A percentile compares a stretch with the other conserved stretches of the same genome.
These are phyloP conservation scores for Talpa occidentalis DNA, from an alignment of 2,113 vertebrate genomes.

Conservation along the genomic window DNA sequence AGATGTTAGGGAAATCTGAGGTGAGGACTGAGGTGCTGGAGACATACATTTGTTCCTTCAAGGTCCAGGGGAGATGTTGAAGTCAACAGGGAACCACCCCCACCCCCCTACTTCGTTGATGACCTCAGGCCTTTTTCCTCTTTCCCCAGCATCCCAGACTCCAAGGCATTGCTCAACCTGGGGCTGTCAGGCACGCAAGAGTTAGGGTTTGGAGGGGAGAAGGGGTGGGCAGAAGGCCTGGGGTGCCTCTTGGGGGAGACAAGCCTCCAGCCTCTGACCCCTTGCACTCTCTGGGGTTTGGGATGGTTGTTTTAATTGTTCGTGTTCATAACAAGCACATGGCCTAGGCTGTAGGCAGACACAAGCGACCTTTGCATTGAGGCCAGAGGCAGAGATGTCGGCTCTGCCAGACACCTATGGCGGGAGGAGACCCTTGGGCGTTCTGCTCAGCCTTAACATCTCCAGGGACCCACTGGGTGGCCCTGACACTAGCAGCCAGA, in stretches of 20 bases:
- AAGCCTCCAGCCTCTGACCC: not conserved
- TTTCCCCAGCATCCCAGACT: not conserved
- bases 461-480: not conserved
- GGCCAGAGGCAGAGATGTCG: not conserved
- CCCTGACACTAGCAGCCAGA: not conserved
- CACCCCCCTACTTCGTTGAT: not conserved
- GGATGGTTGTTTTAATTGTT: slow-evolving; percentile 26
- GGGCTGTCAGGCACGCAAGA: not conserved
- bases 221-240: not conserved
- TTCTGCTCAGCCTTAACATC: not conserved
- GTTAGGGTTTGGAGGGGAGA: not conserved
- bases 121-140: not conserved
- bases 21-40: not conserved
- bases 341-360: slow-evolving; percentile 4
- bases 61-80: not conserved
- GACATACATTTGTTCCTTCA: not conserved
- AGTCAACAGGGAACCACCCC: not conserved
- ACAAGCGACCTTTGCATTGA: not conserved
- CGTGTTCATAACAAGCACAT: not conserved
- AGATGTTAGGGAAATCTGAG: not conserved
- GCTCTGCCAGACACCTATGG: not conserved
- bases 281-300: not conserved
- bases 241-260: not conserved
- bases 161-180: not conserved
- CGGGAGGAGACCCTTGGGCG: accelerated